Conservation (phyloP, 2,113 vertebrate genomes). For the Ursus arctos region DNA sequence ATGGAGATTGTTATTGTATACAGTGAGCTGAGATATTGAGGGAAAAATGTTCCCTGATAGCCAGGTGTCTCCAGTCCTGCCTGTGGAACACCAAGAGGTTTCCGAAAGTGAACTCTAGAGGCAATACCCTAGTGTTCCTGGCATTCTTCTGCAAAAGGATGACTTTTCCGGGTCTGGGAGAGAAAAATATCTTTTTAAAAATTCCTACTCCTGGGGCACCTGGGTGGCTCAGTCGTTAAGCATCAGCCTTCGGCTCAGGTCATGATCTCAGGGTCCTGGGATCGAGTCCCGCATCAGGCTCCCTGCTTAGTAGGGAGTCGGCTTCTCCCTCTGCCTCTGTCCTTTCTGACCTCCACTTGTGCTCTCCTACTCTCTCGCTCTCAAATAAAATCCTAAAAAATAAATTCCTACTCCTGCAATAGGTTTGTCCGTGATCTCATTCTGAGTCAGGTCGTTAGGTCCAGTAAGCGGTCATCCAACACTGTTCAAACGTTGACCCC, state of each 20-base stretch:
- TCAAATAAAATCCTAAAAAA: too few species aligned
- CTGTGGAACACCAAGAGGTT: constrained; percentile 43
- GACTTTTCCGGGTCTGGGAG: constrained; percentile 70
- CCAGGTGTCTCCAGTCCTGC: constrained; percentile 38
- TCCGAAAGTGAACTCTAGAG: not conserved
- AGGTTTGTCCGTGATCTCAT: constrained; percentile 62
- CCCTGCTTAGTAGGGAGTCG: too few species aligned
- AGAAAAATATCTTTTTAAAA: constrained; percentile 63
- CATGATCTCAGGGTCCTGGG: too few species aligned
- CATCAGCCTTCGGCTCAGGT: too few species aligned
- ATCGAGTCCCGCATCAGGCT: too few species aligned
- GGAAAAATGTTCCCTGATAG: constrained; percentile 44
- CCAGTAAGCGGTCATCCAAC: constrained; percentile 18
- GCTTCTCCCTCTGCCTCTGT: too few species aligned
- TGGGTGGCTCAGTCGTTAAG: too few species aligned
- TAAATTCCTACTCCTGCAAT: constrained; percentile 40
- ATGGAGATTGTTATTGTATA: constrained; percentile 31
- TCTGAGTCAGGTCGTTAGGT: constrained; percentile 62
- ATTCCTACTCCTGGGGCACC: not conserved
- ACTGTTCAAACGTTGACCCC: constrained; percentile 69
- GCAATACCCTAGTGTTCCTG: not conserved
- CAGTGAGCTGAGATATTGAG: not conserved
- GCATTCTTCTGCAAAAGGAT: constrained; percentile 43
- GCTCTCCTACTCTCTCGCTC: too few species aligned
- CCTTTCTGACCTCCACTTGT: too few species aligned